Evolutionary conservation across 2,797 vertebrate genomes (phyloP).

Genomic region (Steatocranus sp.): DNA sequence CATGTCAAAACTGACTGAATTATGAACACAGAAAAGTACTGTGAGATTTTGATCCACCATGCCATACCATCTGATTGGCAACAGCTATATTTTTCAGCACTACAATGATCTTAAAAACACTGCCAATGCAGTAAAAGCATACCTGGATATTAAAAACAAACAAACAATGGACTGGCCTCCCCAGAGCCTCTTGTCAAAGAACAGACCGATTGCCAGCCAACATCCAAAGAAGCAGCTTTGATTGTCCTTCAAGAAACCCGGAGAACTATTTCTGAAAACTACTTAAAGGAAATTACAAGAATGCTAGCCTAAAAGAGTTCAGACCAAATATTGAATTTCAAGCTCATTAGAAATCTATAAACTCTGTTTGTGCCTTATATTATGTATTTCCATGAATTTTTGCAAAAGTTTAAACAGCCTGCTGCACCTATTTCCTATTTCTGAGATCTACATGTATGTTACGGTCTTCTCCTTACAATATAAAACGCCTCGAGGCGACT

Average conservation of each 20-base stretch:
- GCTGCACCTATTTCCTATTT: not conserved
- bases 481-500: accelerated
- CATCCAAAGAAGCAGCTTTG: not conserved
- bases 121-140: not conserved
- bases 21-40: not conserved
- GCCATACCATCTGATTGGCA: accelerated
- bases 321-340: not conserved
- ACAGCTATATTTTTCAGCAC: not conserved
- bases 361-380: not conserved
- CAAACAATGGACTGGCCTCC: not conserved
- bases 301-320: not conserved
- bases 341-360: not conserved
- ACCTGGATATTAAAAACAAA: accelerated
- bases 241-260: not conserved
- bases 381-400: not conserved
- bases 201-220: not conserved
- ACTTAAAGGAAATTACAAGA: accelerated
- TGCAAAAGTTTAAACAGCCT: not conserved
- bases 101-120: not conserved
- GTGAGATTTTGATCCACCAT: accelerated
- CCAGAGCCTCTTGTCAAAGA: not conserved
- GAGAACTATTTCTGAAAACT: not conserved
- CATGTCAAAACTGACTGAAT: accelerated
- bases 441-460: not conserved
- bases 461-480: not conserved